Evolutionary conservation across 2,888 invertebrate genomes (phyloP).

Genomic region (Hirudinaria manillensis): DNA sequence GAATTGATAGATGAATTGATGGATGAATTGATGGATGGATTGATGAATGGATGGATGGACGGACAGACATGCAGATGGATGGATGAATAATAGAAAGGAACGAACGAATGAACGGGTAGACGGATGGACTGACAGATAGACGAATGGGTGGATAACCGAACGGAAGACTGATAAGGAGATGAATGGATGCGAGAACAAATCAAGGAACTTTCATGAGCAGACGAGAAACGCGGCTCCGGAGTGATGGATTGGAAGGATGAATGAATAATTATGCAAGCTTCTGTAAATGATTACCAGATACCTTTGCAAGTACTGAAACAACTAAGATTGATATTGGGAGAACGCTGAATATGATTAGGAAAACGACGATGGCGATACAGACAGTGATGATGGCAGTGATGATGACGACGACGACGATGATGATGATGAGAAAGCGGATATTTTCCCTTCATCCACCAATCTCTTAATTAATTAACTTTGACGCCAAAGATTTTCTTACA

Average conservation of each 20-base stretch:
- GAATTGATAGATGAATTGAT: neutral
- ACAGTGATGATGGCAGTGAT: constrained; percentile 26
- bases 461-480: too few species aligned
- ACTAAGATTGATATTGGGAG: neutral
- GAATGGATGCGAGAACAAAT: constrained; percentile 23
- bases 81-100: too few species aligned
- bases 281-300: too few species aligned
- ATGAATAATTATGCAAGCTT: neutral
- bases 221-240: neutral
- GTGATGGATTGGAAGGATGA: constrained; percentile 14
- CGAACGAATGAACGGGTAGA: too few species aligned
- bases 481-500: too few species aligned
- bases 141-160: neutral
- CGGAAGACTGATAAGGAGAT: constrained; percentile 1
- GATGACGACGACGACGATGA: constrained; percentile 23
- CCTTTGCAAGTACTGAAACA: too few species aligned
- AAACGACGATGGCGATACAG: constrained; percentile 16
- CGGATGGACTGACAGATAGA: too few species aligned
- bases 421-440: constrained; percentile 19
- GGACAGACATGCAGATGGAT: too few species aligned
- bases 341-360: constrained; percentile 14
- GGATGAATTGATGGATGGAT: neutral
- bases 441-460: too few species aligned
- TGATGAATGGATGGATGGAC: too few species aligned
- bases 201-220: neutral